phyloP scores from a whole-genome alignment of 2,113 vertebrate genomes.

The Lasiurus cinereus region DNA sequence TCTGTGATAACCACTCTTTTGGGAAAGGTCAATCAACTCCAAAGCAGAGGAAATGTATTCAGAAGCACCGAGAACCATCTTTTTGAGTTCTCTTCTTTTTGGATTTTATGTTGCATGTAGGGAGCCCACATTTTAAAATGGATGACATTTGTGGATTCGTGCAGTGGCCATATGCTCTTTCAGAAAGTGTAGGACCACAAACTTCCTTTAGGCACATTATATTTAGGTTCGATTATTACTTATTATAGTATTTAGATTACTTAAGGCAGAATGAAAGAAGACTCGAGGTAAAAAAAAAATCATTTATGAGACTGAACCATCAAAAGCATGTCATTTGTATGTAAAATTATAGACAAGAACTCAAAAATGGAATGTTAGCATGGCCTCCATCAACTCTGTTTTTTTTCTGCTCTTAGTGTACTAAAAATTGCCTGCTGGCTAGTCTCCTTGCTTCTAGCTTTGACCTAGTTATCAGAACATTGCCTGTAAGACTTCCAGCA shows the following conservation, averaged over 20 bases:
- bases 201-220: background rate
- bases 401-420: background rate
- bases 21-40: background rate
- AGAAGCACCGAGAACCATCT: background rate
- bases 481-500: background rate
- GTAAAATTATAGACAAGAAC: background rate
- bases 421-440: background rate
- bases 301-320: background rate
- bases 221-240: background rate
- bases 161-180: background rate
- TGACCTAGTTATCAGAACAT: constrained; percentile 7
- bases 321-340: background rate
- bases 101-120: background rate
- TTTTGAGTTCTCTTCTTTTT: background rate
- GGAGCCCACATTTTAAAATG: background rate
- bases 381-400: background rate
- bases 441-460: constrained; percentile 34
- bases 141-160: background rate
- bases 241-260: background rate
- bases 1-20: background rate
- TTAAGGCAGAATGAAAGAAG: background rate
- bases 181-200: background rate
- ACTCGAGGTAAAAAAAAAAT: background rate
- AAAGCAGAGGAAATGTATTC: background rate
- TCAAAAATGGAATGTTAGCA: background rate